Evolutionary conservation across 2,888 invertebrate species (phyloP).

Genomic region (Meteorus colon): DNA sequence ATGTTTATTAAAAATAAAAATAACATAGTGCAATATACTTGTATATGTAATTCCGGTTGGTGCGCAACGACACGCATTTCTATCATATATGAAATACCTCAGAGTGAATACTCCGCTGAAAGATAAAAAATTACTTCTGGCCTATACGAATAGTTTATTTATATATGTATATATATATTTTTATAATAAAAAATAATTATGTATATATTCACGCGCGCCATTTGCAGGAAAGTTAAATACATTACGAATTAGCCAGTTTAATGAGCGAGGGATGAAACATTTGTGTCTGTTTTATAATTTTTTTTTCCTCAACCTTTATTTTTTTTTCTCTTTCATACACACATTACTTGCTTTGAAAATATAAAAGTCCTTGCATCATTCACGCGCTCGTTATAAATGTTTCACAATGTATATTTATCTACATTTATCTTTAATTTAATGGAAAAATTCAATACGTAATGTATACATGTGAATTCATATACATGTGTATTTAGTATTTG

Average conservation of each 20-base stretch:
- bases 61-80: slow-evolving; percentile 47
- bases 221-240: slow-evolving; percentile 28
- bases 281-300: no score
- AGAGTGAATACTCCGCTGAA: slow-evolving; percentile 23
- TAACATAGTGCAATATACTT: not conserved
- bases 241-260: slow-evolving; percentile 39
- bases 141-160: not conserved
- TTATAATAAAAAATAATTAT: no score
- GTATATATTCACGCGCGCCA: no score
- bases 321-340: slow-evolving; percentile 12
- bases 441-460: not conserved
- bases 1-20: not conserved
- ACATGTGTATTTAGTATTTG: not conserved
- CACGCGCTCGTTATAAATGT: slow-evolving; percentile 14
- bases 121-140: slow-evolving; percentile 26
- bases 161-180: no score
- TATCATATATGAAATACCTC: slow-evolving; percentile 45
- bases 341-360: not conserved
- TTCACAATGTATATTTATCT: slow-evolving; percentile 26
- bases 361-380: slow-evolving; percentile 27
- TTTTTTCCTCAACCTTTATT: slow-evolving; percentile 5
- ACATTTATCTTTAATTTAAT: slow-evolving; percentile 8
- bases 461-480: not conserved
- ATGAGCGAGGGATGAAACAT: slow-evolving; percentile 37
- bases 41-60: slow-evolving; percentile 50